Evolutionary conservation across 35 echinoderm and acorn worm genomes (phyloP).

Genomic region (Holothuria glaberrima): DNA sequence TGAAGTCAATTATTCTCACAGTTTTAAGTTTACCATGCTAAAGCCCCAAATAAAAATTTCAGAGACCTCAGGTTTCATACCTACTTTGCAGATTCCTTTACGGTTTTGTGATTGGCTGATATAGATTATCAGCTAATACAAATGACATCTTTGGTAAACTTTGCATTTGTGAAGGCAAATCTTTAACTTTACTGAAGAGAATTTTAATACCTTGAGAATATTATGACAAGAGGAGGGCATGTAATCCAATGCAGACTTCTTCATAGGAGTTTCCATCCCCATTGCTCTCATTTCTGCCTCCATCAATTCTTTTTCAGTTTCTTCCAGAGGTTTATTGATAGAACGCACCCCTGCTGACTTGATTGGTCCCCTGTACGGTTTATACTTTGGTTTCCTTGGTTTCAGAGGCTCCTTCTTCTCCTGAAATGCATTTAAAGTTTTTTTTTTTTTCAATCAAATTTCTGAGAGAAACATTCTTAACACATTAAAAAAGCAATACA

Average conservation of each 20-base stretch:
- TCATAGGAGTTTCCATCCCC: slow-evolving; percentile 21
- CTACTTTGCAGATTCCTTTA: no score
- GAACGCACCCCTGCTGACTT: slow-evolving; percentile 83
- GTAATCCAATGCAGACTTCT: slow-evolving; percentile 72
- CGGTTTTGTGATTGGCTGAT: no score
- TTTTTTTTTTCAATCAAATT: not conserved
- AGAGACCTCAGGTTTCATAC: no score
- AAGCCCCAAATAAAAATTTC: no score
- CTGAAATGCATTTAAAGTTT: slow-evolving; percentile 14
- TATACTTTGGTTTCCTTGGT: slow-evolving; percentile 81
- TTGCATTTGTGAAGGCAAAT: not conserved
- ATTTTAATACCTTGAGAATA: slow-evolving; percentile 93
- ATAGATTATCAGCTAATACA: no score
- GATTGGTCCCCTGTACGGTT: slow-evolving; percentile 85
- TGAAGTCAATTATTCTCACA: no score
- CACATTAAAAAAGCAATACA: no score
- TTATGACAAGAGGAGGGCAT: slow-evolving; percentile 99
- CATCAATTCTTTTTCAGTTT: slow-evolving; percentile 83
- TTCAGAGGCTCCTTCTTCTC: slow-evolving; percentile 50
- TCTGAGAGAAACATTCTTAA: no score
- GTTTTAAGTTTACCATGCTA: no score
- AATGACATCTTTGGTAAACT: no score
- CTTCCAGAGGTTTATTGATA: slow-evolving; percentile 89
- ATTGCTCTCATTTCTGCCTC: slow-evolving; percentile 57
- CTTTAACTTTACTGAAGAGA: not conserved